These are phyloP conservation scores for Holothuria leucospilota DNA, from an alignment of 53 echinoderm and acorn worm genomes.

Conservation along the genomic window DNA sequence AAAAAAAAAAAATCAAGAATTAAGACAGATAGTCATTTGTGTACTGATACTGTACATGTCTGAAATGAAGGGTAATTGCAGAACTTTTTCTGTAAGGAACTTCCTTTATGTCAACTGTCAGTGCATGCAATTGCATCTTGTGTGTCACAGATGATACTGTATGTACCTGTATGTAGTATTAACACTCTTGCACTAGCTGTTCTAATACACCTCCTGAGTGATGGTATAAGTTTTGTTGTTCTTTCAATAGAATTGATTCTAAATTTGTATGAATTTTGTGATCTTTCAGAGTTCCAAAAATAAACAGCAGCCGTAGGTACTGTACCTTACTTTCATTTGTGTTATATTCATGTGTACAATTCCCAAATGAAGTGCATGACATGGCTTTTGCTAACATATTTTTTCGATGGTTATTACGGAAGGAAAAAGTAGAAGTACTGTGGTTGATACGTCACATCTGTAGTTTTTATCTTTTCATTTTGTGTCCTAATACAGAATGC, in stretches of 20 bases:
- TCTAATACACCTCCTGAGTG: too few relatives aligned
- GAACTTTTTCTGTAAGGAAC: too few relatives aligned
- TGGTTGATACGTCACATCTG: slow-evolving; percentile 23
- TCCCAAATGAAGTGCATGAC: slow-evolving; percentile 44
- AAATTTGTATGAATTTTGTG: slow-evolving; percentile 31
- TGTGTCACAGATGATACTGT: too few relatives aligned
- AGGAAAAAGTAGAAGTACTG: slow-evolving; percentile 20
- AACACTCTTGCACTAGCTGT: too few relatives aligned
- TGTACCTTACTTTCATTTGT: slow-evolving; percentile 45
- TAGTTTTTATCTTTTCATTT: slow-evolving; percentile 15
- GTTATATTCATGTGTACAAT: slow-evolving; percentile 46
- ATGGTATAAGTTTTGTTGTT: too few relatives aligned
- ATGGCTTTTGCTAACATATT: slow-evolving; percentile 38
- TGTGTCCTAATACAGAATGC: slow-evolving; percentile 24
- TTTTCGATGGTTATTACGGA: slow-evolving; percentile 16
- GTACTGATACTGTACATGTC: too few relatives aligned
- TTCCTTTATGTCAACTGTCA: too few relatives aligned
- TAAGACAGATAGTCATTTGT: too few relatives aligned
- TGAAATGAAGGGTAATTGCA: too few relatives aligned
- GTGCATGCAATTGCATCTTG: too few relatives aligned
- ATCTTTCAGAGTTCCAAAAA: slow-evolving; percentile 39
- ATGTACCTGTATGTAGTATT: too few relatives aligned
- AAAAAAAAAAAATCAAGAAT: too few relatives aligned
- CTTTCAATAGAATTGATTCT: not conserved
- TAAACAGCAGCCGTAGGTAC: slow-evolving; percentile 42